Conservation (phyloP, 2,888 invertebrate species). For the Coenonympha arcania region DNA sequence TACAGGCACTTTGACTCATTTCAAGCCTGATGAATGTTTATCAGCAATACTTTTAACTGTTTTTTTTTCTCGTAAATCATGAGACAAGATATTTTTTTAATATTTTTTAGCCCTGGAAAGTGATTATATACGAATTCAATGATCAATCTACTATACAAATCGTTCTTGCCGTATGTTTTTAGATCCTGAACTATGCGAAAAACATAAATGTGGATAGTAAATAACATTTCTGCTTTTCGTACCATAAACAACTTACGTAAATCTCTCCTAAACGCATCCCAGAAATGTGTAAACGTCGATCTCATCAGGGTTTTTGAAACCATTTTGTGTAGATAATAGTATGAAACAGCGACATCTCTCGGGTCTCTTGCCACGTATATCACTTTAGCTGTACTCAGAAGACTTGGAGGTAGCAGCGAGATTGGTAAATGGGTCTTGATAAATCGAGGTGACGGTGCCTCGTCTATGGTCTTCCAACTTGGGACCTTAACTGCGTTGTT, state of each 20-base stretch:
- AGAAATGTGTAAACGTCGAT: conserved; percentile 73
- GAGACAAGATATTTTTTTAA: too few relatives aligned
- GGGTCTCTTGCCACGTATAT: conserved; percentile 82
- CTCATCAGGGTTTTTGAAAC: conserved; percentile 65
- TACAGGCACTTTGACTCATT: too few relatives aligned
- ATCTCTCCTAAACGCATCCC: conserved; percentile 75
- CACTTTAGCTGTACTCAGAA: conserved; percentile 68
- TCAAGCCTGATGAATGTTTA: too few relatives aligned
- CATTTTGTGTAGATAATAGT: conserved; percentile 78
- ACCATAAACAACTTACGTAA: conserved; percentile 62
- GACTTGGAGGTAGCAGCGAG: conserved; percentile 71
- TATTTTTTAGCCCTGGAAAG: too few relatives aligned
- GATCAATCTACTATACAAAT: too few relatives aligned
- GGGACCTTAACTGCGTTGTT: conserved; percentile 46
- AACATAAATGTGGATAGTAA: too few relatives aligned
- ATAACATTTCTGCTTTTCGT: too few relatives aligned
- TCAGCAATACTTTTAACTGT: too few relatives aligned
- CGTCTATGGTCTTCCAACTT: conserved; percentile 53
- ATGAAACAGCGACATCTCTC: conserved; percentile 81
- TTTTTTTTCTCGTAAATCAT: too few relatives aligned
- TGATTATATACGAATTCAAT: too few relatives aligned
- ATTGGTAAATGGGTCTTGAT: conserved; percentile 79
- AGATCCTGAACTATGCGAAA: too few relatives aligned
- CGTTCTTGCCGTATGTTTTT: too few relatives aligned
- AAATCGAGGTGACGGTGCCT: conserved; percentile 68